Evolutionary conservation across 2,113 vertebrate species (phyloP).

Genomic region (Corythaeola cristata): DNA sequence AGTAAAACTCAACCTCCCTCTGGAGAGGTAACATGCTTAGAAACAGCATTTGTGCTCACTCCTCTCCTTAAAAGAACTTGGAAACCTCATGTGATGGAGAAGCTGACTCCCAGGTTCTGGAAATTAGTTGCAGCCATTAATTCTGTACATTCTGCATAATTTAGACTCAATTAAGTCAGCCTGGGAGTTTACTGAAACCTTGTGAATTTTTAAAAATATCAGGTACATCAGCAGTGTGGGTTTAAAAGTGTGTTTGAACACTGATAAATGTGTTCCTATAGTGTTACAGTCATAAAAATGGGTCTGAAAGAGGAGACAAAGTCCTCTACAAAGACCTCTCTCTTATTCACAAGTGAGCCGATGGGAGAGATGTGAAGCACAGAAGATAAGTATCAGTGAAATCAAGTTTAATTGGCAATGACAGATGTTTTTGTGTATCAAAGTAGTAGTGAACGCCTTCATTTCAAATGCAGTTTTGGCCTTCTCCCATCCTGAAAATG

Average conservation of each 20-base stretch:
- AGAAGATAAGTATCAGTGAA: neutral
- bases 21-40: neutral
- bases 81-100: neutral
- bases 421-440: neutral
- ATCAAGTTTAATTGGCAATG: neutral
- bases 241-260: neutral
- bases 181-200: neutral
- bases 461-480: neutral
- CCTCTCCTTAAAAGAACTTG: neutral
- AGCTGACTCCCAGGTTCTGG: neutral
- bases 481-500: neutral
- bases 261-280: neutral
- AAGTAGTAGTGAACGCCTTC: neutral
- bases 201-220: neutral
- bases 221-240: neutral
- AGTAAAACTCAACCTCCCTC: neutral
- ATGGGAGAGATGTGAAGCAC: neutral
- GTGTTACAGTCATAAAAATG: neutral
- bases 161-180: neutral
- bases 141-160: neutral
- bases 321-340: neutral
- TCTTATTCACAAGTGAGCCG: neutral
- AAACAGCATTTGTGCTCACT: neutral
- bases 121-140: neutral
- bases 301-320: neutral